Base-by-base conservation (phyloP, 2,113 vertebrate species). In the Ophiodon elongatus region DNA sequence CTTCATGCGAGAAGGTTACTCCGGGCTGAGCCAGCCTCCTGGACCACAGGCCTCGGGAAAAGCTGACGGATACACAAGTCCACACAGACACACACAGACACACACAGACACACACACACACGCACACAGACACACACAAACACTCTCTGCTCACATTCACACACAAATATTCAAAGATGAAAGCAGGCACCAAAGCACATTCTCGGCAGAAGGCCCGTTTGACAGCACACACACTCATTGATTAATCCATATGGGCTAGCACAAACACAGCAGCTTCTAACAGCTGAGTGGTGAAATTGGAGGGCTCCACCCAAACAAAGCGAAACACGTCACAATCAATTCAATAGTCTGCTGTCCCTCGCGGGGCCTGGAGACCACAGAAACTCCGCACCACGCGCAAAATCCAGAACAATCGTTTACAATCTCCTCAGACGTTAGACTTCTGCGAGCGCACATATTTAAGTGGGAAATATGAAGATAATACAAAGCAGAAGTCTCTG, bases 1-100 rank as follows among this genome's bases (percentile, higher is more conserved):
- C 88, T 91, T 92, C 91, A 92, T 90, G 93, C 59, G 88, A 94
- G 93, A 93, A 93, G 93, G 93, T 93, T 94, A 95, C 85, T 81
- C 47, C 4, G 80, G 89, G 76, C 88, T 85, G 77, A 82, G 76
- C 69, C 87, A 80, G 92, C 62, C 66, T 84, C 52, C 83, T 68
- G 83, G 76, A 84, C 82, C 87, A 90, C 85, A 83, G 82, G 64
- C 73, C 83, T 81, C 70, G 83, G 90, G 83, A 92, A 90, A 91
- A 41, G 87, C 88, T 91, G 85, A 93, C 57, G 11, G 70, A 84
- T 54, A 85, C 63, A 56, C 63, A 74, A 71, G 77, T 62, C 45
- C 63, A 72, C 27, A 71, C 45, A 19, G 6, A 52, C 47, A 21
- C 47, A 50, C 45, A 47, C 37, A n/a, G 29, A 59, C 1, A 85